Evolutionary conservation across 2,797 vertebrate genomes (phyloP).

Genomic region (Scyliorhinus canicula): DNA sequence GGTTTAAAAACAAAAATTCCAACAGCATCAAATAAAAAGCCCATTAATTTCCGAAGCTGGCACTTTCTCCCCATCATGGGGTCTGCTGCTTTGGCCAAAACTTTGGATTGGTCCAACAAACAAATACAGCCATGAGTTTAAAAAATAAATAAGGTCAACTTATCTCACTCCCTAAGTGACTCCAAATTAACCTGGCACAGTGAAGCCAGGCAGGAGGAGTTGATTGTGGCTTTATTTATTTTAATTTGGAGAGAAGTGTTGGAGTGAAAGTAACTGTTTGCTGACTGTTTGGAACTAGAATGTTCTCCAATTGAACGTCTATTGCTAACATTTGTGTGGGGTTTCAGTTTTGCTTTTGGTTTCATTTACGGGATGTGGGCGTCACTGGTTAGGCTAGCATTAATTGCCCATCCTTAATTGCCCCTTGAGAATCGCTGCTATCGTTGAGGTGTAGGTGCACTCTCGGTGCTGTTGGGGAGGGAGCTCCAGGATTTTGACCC

Average conservation of each 20-base stretch:
- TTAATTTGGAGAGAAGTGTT: neutral
- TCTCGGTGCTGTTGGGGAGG: no score
- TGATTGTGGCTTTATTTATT: neutral
- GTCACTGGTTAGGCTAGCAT: no score
- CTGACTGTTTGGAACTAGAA: neutral
- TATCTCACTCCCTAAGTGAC: neutral
- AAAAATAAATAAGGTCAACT: neutral
- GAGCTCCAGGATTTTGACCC: no score
- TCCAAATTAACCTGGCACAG: neutral
- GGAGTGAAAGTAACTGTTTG: neutral
- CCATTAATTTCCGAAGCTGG: neutral
- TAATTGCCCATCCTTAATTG: no score
- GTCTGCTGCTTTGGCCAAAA: neutral
- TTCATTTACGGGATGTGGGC: neutral
- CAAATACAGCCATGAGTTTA: neutral
- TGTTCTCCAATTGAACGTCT: neutral
- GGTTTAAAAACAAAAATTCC: neutral
- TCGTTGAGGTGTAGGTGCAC: no score
- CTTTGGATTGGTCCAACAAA: slow-evolving; percentile 20
- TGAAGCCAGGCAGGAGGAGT: neutral
- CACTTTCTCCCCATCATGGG: neutral
- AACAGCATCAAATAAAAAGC: neutral
- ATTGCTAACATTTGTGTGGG: neutral
- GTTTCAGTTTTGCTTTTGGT: neutral
- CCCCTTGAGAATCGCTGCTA: no score